Evolutionary conservation across 2,113 vertebrate species (phyloP).

Genomic region (Rhabdornis inornatus): DNA sequence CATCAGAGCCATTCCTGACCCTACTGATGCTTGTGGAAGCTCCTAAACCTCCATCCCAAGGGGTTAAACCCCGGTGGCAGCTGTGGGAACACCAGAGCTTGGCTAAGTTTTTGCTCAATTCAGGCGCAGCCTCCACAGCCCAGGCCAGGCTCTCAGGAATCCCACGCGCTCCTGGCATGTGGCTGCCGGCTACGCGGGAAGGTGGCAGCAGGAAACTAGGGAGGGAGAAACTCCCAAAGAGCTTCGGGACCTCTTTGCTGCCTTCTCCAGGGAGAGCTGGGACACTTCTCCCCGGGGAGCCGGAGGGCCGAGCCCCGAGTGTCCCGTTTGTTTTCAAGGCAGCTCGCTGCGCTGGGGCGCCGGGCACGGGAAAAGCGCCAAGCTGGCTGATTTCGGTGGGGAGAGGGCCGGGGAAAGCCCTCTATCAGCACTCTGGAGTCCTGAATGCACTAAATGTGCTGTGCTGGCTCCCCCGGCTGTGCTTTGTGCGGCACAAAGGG

Average conservation of each 20-base stretch:
- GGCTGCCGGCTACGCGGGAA: neutral
- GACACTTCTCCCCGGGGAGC: neutral
- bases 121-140: neutral
- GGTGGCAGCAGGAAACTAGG: neutral
- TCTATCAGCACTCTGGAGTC: conserved; percentile 48
- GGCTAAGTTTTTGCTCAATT: neutral
- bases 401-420: conserved; percentile 30
- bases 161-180: neutral
- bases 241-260: accelerated
- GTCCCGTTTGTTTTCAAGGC: neutral
- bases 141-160: neutral
- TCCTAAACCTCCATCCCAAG: neutral
- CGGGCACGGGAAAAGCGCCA: conserved; percentile 19
- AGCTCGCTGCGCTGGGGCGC: neutral
- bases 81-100: accelerated
- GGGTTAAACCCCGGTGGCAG: accelerated
- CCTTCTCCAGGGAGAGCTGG: neutral
- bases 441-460: conserved; percentile 47
- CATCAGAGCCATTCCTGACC: neutral
- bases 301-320: neutral
- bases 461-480: conserved; percentile 46
- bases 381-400: neutral
- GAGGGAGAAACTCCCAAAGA: neutral
- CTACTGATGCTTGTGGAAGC: accelerated
- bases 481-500: conserved; percentile 43